Conservation (phyloP, 2,113 vertebrate species). For the Dendropsophus ebraccatus region DNA sequence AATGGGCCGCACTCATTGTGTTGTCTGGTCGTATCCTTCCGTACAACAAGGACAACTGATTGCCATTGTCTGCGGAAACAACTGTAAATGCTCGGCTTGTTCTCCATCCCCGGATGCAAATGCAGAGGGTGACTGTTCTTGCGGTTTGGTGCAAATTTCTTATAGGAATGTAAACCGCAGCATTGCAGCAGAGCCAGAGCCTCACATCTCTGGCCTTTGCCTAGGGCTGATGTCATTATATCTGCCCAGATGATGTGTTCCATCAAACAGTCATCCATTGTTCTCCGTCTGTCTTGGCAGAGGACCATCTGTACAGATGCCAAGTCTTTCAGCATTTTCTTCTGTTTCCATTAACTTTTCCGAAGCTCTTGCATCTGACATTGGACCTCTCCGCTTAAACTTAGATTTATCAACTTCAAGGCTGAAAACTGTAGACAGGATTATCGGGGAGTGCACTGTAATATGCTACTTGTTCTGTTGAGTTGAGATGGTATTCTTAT, state of each 20-base stretch:
- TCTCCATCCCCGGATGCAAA: background rate
- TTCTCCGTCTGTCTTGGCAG: slow-evolving; percentile 21
- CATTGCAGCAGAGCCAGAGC: slow-evolving; percentile 14
- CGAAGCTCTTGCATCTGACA: slow-evolving; percentile 12
- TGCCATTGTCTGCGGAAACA: slow-evolving; percentile 2
- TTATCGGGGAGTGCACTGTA: background rate
- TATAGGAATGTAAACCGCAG: slow-evolving; percentile 37
- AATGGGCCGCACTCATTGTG: background rate
- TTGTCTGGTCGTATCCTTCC: background rate
- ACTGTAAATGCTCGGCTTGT: slow-evolving; percentile 13
- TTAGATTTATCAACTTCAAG: slow-evolving; percentile 20
- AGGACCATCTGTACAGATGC: slow-evolving; percentile 19
- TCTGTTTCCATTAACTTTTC: slow-evolving; percentile 44
- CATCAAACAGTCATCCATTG: slow-evolving; percentile 38
- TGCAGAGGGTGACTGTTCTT: slow-evolving; percentile 1
- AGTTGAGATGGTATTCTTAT: background rate
- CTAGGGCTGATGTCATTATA: slow-evolving; percentile 37
- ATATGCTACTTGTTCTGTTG: background rate
- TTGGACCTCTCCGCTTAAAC: slow-evolving; percentile 15
- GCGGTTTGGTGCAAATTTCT: slow-evolving; percentile 28
- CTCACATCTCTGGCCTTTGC: slow-evolving; percentile 29
- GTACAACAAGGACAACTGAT: background rate
- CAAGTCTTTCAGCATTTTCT: slow-evolving; percentile 35
- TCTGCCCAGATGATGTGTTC: slow-evolving; percentile 27
- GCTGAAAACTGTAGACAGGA: background rate